Evolutionary conservation across 1,140 invertebrate species (phyloP).

Genomic region (Scaptomyza pallida): DNA sequence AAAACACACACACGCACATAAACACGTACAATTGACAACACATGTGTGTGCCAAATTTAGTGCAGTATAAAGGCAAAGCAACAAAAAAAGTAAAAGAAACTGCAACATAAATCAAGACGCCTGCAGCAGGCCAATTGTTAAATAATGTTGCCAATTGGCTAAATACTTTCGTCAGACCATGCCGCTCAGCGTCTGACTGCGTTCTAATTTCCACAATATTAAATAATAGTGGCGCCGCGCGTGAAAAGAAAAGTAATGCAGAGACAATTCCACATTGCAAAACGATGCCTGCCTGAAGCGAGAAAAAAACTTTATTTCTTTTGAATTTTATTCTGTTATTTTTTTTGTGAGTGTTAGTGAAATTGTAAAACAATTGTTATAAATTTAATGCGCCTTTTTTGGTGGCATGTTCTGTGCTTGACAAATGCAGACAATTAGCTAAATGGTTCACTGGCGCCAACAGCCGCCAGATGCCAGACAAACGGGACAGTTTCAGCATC

Average conservation of each 20-base stretch:
- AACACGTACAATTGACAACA: conserved; percentile 26
- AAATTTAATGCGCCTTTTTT: conserved; percentile 67
- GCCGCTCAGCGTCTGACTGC: conserved; percentile 7
- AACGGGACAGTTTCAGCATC: not conserved
- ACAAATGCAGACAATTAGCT: conserved; percentile 80
- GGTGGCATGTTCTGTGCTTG: conserved; percentile 58
- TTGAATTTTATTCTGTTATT: not conserved
- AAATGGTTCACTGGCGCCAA: conserved; percentile 75
- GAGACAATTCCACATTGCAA: not conserved
- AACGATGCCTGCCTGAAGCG: not conserved
- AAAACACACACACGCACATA: conserved; percentile 50
- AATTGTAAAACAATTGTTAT: conserved; percentile 80
- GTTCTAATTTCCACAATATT: conserved; percentile 56
- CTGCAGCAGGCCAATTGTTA: conserved; percentile 49
- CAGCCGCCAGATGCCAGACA: conserved; percentile 37
- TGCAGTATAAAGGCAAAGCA: not conserved
- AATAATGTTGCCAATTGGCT: conserved; percentile 73
- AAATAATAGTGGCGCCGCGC: conserved; percentile 61
- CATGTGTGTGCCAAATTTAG: conserved; percentile 40
- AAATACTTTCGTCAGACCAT: conserved; percentile 65
- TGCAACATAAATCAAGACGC: conserved; percentile 66
- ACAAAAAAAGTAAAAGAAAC: conserved; percentile 36
- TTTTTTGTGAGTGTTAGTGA: conserved; percentile 30
- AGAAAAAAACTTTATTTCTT: conserved; percentile 4
- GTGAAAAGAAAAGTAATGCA: conserved; percentile 58